Evolutionary conservation across 2,797 vertebrate species (phyloP).

Genomic region (Pampus argenteus): DNA sequence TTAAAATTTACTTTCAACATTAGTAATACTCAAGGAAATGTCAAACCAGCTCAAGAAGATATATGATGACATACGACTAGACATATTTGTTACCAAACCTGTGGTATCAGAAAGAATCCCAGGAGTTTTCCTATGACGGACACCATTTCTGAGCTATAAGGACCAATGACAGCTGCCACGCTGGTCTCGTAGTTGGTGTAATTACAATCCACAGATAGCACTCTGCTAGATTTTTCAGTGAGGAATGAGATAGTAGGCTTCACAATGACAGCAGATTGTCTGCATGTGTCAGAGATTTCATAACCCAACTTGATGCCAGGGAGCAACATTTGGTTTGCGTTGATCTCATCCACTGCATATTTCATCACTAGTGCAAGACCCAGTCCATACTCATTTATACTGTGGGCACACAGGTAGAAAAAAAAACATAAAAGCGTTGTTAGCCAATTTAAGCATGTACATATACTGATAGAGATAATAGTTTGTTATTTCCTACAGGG

Average conservation of each 20-base stretch:
- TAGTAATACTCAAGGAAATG: neutral
- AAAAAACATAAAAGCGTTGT: neutral
- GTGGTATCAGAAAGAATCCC: conserved; percentile 91
- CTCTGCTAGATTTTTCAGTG: conserved; percentile 52
- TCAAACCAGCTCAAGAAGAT: neutral
- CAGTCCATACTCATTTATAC: conserved; percentile 73
- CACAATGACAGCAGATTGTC: conserved; percentile 74
- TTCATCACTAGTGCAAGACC: conserved; percentile 85
- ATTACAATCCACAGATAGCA: conserved; percentile 81
- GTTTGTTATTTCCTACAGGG: neutral
- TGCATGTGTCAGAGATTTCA: conserved; percentile 82
- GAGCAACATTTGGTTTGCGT: conserved; percentile 72
- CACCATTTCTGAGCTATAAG: conserved; percentile 83
- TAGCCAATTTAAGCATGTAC: conserved; percentile 10
- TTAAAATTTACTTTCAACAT: conserved; percentile 2
- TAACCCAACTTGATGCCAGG: conserved; percentile 83
- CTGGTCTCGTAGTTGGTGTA: conserved; percentile 88
- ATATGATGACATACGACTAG: neutral
- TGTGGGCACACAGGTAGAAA: conserved; percentile 44
- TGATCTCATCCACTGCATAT: conserved; percentile 86
- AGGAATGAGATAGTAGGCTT: conserved; percentile 81
- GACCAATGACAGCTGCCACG: conserved; percentile 88
- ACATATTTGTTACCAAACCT: conserved; percentile 79
- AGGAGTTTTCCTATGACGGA: conserved; percentile 87
- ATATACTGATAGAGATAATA: conserved; percentile 2